Evolutionary conservation across 2,113 vertebrate species (phyloP).

Genomic region (Festucalex cinctus): DNA sequence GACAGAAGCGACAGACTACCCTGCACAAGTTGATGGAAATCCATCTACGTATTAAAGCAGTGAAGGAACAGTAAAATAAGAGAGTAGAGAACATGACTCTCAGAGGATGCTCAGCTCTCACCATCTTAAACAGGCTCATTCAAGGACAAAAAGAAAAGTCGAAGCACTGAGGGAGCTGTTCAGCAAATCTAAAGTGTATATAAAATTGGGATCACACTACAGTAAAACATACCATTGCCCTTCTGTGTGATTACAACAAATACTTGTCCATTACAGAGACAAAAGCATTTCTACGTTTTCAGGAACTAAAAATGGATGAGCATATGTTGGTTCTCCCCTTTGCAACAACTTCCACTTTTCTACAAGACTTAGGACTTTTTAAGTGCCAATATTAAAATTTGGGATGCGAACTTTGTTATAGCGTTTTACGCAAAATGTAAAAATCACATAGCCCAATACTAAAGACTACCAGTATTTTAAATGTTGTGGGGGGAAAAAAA

Average conservation of each 20-base stretch:
- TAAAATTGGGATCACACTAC: constrained; percentile 1
- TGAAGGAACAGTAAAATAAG: constrained; percentile 51
- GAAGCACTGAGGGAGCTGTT: constrained; percentile 12
- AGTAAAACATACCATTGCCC: constrained; percentile 9
- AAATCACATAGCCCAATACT: not conserved
- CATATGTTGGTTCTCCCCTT: not conserved
- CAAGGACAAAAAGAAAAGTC: constrained; percentile 37
- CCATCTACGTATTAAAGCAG: constrained; percentile 46
- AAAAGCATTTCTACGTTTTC: not conserved
- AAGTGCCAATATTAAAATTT: not conserved
- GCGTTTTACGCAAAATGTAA: not conserved
- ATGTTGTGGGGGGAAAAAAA: not conserved
- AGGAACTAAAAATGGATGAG: not conserved
- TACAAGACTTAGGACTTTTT: not conserved
- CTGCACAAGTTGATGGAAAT: constrained; percentile 23
- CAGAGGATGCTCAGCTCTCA: constrained; percentile 39
- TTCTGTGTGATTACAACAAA: not conserved
- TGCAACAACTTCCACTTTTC: not conserved
- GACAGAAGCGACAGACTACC: constrained; percentile 27
- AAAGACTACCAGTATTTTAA: not conserved
- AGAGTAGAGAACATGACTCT: constrained; percentile 38
- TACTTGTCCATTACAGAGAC: not conserved
- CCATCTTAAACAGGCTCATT: constrained; percentile 42
- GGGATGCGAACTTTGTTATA: not conserved
- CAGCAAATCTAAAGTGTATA: constrained; percentile 6